A percentile compares a stretch with the other conserved stretches of the same genome.
Evolutionary conservation across 2,888 invertebrate genomes (phyloP).

Genomic region (Creontiades dilutus): DNA sequence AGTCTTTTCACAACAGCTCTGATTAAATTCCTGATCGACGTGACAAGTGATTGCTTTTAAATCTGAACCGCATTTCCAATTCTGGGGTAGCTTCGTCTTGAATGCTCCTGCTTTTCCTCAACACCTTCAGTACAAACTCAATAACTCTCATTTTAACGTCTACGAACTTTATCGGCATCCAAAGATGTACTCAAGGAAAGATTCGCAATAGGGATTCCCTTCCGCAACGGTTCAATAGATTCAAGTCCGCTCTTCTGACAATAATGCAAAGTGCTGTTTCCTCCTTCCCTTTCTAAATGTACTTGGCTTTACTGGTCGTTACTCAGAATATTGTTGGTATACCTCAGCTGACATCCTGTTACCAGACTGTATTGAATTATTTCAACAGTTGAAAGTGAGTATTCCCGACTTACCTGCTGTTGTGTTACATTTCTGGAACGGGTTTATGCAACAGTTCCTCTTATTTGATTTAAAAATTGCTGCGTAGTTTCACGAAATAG

Average conservation of each 20-base stretch:
- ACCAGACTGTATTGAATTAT: too few relatives aligned
- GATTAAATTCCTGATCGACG: conserved; percentile 71
- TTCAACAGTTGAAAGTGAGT: too few relatives aligned
- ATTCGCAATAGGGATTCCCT: conserved; percentile 53
- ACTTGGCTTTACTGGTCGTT: too few relatives aligned
- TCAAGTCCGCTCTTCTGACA: background rate
- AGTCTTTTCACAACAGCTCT: conserved; percentile 37
- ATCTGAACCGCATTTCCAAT: conserved; percentile 71
- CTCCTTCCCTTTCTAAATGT: background rate
- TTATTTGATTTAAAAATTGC: too few relatives aligned
- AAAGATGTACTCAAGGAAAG: conserved; percentile 14
- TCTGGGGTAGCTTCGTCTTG: conserved; percentile 2
- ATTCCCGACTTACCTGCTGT: too few relatives aligned
- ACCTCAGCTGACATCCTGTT: too few relatives aligned
- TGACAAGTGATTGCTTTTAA: conserved; percentile 71
- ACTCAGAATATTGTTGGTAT: too few relatives aligned
- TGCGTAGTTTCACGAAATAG: too few relatives aligned
- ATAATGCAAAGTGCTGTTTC: conserved; percentile 2
- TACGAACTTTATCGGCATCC: conserved; percentile 65
- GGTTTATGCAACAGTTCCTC: too few relatives aligned
- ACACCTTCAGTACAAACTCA: conserved; percentile 66
- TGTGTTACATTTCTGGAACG: too few relatives aligned
- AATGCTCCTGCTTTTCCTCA: background rate
- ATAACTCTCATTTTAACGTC: conserved; percentile 64
- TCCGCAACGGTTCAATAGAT: background rate